phyloP scores from a whole-genome alignment of 2,797 vertebrate species.

The Enteromius afrohamiltoni region DNA sequence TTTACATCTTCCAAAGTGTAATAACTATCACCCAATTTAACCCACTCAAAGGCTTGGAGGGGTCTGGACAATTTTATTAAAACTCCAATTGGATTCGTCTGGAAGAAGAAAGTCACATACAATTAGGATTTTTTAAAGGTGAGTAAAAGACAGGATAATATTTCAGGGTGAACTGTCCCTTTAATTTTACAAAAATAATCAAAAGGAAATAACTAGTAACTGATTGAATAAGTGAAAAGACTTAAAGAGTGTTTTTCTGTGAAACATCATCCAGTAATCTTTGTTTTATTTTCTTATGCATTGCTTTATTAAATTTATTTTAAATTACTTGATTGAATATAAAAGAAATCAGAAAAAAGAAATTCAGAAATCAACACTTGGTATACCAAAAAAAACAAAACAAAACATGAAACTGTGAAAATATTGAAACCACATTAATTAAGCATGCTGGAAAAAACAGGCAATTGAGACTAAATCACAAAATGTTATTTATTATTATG shows the following conservation, averaged over 20 bases:
- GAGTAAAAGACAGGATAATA: no score
- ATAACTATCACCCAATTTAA: no score
- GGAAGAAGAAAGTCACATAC: no score
- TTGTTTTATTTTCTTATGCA: background rate
- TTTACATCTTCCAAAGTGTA: no score
- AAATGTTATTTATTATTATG: background rate
- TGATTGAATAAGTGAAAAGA: background rate
- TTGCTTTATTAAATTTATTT: background rate
- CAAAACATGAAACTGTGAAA: background rate
- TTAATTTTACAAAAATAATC: background rate
- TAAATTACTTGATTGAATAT: background rate
- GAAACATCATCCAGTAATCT: background rate
- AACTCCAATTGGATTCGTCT: no score
- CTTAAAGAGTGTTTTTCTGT: background rate
- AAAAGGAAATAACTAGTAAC: background rate
- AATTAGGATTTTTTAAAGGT: no score
- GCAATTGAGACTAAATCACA: background rate
- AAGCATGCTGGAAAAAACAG: background rate
- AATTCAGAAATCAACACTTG: background rate
- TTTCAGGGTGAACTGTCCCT: no score
- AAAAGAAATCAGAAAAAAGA: background rate
- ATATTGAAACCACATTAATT: background rate
- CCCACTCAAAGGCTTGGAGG: no score
- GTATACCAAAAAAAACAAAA: background rate
- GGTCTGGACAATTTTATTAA: no score